Evolutionary conservation across 2,113 vertebrate species (phyloP).

Genomic region (Ginglymostoma cirratum): DNA sequence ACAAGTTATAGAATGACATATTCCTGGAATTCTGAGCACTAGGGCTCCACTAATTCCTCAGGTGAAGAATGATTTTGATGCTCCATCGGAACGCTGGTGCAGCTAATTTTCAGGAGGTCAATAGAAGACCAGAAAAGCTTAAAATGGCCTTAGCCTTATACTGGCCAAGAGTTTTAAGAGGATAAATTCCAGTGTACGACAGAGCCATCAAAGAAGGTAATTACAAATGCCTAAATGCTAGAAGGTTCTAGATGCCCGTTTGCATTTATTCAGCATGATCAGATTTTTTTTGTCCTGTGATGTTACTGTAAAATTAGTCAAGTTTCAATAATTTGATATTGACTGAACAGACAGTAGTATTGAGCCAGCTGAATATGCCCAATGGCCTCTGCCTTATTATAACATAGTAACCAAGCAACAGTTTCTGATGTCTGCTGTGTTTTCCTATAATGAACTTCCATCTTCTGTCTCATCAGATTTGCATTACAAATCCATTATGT

Average conservation of each 20-base stretch:
- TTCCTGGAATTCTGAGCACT: not conserved
- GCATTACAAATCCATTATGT: not conserved
- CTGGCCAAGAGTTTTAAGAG: not conserved
- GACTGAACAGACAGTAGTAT: not conserved
- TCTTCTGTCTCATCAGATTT: not conserved
- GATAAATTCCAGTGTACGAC: not conserved
- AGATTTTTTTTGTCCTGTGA: not conserved
- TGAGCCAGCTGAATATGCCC: not conserved
- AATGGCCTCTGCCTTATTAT: conserved; percentile 8
- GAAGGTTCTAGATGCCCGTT: not conserved
- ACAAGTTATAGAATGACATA: not conserved
- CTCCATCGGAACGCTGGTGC: not conserved
- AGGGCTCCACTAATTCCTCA: not conserved
- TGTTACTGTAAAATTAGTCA: not conserved
- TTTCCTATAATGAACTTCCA: not conserved
- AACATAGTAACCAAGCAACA: conserved; percentile 4
- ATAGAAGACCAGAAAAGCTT: not conserved
- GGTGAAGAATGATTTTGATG: not conserved
- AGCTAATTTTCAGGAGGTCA: not conserved
- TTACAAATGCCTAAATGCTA: not conserved
- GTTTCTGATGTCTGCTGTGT: not conserved
- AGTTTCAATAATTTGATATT: not conserved
- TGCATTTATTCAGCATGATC: not conserved
- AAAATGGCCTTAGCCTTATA: not conserved
- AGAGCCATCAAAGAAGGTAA: not conserved